Conservation (phyloP, 2,797 vertebrate genomes). For the Falco rusticolus region DNA sequence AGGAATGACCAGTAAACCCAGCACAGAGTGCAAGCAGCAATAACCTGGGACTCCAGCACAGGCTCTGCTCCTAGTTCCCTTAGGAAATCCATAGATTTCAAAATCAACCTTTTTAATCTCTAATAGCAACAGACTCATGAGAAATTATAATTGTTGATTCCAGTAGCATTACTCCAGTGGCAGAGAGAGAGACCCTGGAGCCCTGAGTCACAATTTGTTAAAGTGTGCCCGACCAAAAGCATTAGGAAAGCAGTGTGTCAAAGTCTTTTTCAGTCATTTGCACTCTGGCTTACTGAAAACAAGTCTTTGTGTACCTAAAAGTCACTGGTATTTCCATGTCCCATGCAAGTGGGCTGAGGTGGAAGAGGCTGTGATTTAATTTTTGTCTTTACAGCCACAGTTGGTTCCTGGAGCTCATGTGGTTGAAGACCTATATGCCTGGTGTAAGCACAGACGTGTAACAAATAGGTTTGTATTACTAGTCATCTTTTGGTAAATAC, state of each 20-base stretch:
- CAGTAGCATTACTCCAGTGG: not conserved
- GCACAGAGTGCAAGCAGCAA: not conserved
- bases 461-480: not conserved
- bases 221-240: not conserved
- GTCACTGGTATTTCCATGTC: not conserved
- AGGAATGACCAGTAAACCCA: not conserved
- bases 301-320: not conserved
- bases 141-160: constrained; percentile 22
- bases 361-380: not conserved
- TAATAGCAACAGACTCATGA: constrained; percentile 8
- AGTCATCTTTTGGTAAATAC: constrained; percentile 8
- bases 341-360: not conserved
- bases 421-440: not conserved
- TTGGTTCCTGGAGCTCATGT: not conserved
- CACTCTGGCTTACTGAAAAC: constrained; percentile 11
- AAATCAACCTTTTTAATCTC: constrained; percentile 16
- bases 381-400: not conserved
- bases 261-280: not conserved
- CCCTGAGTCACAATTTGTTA: constrained; percentile 4
- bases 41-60: not conserved
- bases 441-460: not conserved
- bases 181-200: not conserved
- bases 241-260: constrained; percentile 39
- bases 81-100: not conserved
- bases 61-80: not conserved